Base-by-base conservation (phyloP, 2,797 vertebrate species). In the Enteromius viviparus region DNA sequence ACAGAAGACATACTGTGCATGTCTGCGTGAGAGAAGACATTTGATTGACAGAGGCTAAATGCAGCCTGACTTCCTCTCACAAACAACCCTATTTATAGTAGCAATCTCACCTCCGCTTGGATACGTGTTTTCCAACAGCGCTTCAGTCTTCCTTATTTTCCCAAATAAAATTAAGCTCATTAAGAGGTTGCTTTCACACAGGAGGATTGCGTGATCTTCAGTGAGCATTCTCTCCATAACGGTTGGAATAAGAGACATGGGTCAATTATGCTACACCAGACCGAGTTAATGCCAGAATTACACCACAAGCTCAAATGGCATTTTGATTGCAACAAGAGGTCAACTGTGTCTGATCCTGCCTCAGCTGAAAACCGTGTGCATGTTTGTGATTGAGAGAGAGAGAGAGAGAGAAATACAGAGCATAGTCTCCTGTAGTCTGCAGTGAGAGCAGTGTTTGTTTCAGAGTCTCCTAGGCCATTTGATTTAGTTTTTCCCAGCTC, bases 11-110 rank as follows among this genome's bases (percentile, higher is more conserved):
- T 81, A 53, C 29, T 29, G 70, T 66, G 58, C 51, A 4, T 42
- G 62, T 66, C 34, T 55, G 42, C 14, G 70, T 51, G 77, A 80
- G 47, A 19, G 40, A 64, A 58, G 58, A 65, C 34, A 45, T 72
- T 65, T 85, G 84, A 85, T 47, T 83, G 81, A 83, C 81, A 53
- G 74, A 71, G 79, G 79, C 42, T 78, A 78, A 72, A 81, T 78
- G 19, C 65, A 69, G 64, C 78, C 37, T 84, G 62, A 80, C 71
- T 62, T 51, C 62, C 21, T 70, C 55, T 76, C 51, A 70, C 72
- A 81, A 76, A 81, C 81, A 83, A 71, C 19, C 12, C 75, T 85
- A 78, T 85, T 80, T 81, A 60, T 76, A 81, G 79, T 8, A 53
- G 32, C 74, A 77, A 64, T 76, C 79, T 77, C 74, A 70, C 72